Evolutionary conservation across 2,888 invertebrate species (phyloP).

Genomic region (Gymnocheta viridis): DNA sequence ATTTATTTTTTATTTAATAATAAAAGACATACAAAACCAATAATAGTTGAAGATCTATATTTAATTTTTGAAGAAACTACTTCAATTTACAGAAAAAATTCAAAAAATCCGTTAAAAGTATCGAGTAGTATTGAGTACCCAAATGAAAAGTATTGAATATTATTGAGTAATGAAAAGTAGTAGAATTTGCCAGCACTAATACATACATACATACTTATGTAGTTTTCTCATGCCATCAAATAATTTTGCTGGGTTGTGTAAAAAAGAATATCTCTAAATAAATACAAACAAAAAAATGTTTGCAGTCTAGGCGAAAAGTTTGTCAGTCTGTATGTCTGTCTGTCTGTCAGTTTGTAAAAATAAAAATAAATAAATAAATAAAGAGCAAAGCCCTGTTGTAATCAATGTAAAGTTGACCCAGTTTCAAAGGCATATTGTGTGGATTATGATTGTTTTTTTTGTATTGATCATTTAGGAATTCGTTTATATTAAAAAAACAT

Average conservation of each 20-base stretch:
- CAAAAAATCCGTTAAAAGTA: no score
- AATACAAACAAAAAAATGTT: constrained; percentile 31
- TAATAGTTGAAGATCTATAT: no score
- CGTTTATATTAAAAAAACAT: constrained; percentile 24
- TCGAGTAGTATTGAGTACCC: no score
- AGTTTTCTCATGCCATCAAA: background rate
- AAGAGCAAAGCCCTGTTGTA: constrained; percentile 65
- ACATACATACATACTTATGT: no score
- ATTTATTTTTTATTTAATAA: no score
- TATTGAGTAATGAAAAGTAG: no score
- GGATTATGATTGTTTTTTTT: constrained; percentile 37
- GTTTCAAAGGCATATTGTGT: constrained; percentile 58
- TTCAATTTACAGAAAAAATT: no score
- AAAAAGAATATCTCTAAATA: background rate
- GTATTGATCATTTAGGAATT: constrained; percentile 50
- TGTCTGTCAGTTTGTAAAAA: constrained; percentile 18
- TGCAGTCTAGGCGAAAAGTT: constrained; percentile 53
- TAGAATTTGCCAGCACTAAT: no score
- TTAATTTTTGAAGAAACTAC: no score
- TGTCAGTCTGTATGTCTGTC: constrained; percentile 25
- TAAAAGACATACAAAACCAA: no score
- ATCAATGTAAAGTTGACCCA: constrained; percentile 68
- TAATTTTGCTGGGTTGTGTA: constrained; percentile 34
- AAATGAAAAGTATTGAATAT: no score
- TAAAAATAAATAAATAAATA: constrained; percentile 40